Percentiles rank a stretch among this genome's conserved stretches.
Conservation (phyloP, 1,140 invertebrate genomes). For the Ooceraea biroi region DNA sequence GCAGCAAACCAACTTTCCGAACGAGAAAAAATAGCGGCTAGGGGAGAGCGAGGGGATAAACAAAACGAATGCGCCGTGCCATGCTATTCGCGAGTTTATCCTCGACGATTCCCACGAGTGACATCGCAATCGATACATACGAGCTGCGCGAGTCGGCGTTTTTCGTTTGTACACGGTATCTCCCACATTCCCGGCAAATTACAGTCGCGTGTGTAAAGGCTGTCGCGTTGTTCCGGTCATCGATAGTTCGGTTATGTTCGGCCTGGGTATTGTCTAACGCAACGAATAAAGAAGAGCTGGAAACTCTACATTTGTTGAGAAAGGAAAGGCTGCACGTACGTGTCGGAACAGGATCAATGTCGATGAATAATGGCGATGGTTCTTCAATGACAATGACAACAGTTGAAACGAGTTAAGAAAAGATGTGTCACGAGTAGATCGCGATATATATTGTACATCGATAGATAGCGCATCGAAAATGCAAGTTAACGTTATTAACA, state of each 20-base stretch:
- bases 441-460: neutral
- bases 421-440: too few relatives aligned
- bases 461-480: constrained; percentile 23
- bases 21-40: constrained; percentile 30
- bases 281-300: neutral
- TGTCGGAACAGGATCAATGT: too few relatives aligned
- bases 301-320: neutral
- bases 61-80: constrained; percentile 42
- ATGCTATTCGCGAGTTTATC: constrained; percentile 60
- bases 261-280: constrained; percentile 21
- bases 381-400: neutral
- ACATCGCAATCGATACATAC: constrained; percentile 70
- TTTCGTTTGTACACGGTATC: constrained; percentile 53
- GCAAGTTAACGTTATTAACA: constrained; percentile 18
- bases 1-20: neutral
- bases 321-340: neutral
- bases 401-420: too few relatives aligned
- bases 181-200: constrained; percentile 44
- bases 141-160: constrained; percentile 27
- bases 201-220: neutral
- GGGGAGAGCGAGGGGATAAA: constrained; percentile 2
- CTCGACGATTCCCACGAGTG: constrained; percentile 69
- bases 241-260: constrained; percentile 27
- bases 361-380: neutral
- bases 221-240: neutral